Evolutionary conservation across 92 coral and sea anemone genomes (phyloP).

Genomic region (Palythoa grandis): DNA sequence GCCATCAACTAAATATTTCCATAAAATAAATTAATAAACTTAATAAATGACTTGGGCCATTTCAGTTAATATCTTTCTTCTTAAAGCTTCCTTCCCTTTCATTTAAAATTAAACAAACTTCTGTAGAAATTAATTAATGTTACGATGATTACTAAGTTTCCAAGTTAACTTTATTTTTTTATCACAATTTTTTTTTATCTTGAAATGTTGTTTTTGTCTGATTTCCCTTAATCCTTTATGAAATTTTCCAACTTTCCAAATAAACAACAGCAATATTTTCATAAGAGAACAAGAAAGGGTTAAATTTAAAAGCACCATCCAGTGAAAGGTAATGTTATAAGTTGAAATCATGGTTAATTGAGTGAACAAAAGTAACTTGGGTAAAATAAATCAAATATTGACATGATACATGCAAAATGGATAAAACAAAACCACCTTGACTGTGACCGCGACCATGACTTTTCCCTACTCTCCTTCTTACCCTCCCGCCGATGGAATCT

Average conservation of each 20-base stretch:
- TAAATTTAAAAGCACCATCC: background rate
- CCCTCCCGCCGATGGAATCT: slow-evolving; percentile 71
- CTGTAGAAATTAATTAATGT: too few species aligned
- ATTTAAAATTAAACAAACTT: too few species aligned
- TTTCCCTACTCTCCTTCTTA: slow-evolving; percentile 85
- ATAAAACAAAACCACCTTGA: slow-evolving; percentile 86
- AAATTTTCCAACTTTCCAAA: background rate
- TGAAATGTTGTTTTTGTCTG: background rate
- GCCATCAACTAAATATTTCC: background rate
- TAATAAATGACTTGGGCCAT: background rate
- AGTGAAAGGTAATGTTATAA: background rate
- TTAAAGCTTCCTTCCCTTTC: too few species aligned
- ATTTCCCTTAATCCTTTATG: background rate
- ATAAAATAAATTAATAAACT: background rate
- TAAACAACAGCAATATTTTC: background rate
- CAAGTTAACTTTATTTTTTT: too few species aligned
- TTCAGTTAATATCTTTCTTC: background rate
- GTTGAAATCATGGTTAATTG: background rate
- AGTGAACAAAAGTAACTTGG: background rate
- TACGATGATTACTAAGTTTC: too few species aligned
- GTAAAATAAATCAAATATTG: background rate
- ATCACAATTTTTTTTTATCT: too few species aligned
- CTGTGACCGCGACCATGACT: slow-evolving; percentile 44
- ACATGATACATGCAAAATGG: slow-evolving; percentile 12
- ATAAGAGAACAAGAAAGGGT: background rate